Base-by-base conservation (phyloP, 2,113 vertebrate species). In the Spermophilus dauricus region DNA sequence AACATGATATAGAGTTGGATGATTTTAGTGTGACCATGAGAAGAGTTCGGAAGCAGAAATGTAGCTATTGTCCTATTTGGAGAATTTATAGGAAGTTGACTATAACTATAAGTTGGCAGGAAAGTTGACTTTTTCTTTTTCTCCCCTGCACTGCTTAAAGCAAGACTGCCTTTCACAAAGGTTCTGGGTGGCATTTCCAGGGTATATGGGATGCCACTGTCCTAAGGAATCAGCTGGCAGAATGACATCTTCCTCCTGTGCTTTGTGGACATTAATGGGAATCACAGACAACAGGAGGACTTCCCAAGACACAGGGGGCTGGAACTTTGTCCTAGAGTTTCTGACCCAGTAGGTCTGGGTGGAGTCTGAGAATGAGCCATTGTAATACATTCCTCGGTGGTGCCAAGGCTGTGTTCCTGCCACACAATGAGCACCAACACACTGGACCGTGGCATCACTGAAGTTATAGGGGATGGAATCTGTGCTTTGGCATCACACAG, bases 191-290 rank as follows among this genome's bases (percentile, higher is more conserved):
- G 12, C 17, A 1, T n/a, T 69, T 26, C 48, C 67, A 26, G 24
- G n/a, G 6, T 6, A 3, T 3, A 32, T 67, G 63, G 12, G n/a
- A 24, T 65, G 42, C 20, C 32, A 17, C 1, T 70, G n/a, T 48
- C 34, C 1, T 13, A 30, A 67, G 85, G 39, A 28, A 24, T 63
- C 37, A 30, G 32, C 30, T 69, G 76, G 37, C 51, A 89, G 28
- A 32, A 63, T 2, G 20, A 39, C 14, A 9, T 73, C 17, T 72
- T 18, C 32, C 42, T 7, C 11, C 9, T 28, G 9, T 9, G 58
- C 37, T 20, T 24, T 39, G 58, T 1, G 12, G 63, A 20, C 4
- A 1, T 58, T 51, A 65, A 1, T 1, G 0, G 18, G 18, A 2
- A 22, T 34, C 39, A 1, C 78, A 63, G 58, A 0, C 24, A 58